Evolutionary conservation across 2,113 vertebrate genomes (phyloP), one percentile per base, ranked within the genome.

Genomic region (Coturnix japonica): DNA sequence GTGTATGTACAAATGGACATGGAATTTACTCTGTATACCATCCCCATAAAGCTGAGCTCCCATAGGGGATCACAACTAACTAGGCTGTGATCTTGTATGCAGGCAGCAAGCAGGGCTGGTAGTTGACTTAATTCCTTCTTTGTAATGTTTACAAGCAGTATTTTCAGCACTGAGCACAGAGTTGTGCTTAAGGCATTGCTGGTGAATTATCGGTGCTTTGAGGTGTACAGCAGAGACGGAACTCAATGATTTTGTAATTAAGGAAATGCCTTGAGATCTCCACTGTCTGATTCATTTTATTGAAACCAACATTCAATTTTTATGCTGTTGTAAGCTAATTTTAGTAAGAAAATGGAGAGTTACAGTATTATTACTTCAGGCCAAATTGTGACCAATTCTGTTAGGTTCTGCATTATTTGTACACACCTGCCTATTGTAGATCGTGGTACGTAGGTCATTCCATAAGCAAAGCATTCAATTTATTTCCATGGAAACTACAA

Each of bases 161-260:
- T 70, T 81, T 89, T 46, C 33, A 75, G 5, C 23, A 7, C 1
- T 13, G 35, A 39, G 25, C 4, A 1, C 25, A 78, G 57, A 64
- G 17, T 30, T 44, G 44, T 64, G 37, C 57, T 79, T 84, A 43
- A 85, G 53, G 57, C 37, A 21, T 85, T 43, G 31, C 6, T 87
- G 81, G 53, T 60, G 41, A 78, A 67, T 82, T 69, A 28, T 30
- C 41, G 43, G 47, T 60, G 70, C 33, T 78, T 73, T 63, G 56
- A 89, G 69, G 31, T 77, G 21, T 19, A 37, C 0, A 0, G 31
- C 22, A 33, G 56, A 66, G 30, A 78, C 12, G 78, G 69, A 57
- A 65, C 54, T 11, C 35, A 90, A 54, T 78, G 57, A 60, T 90
- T 83, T 90, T 85, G 60, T 82, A 59, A 81, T 80, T 49, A 88